These are phyloP conservation scores for Seira musarum DNA, from an alignment of 2,888 invertebrate genomes.

Conservation along the genomic window DNA sequence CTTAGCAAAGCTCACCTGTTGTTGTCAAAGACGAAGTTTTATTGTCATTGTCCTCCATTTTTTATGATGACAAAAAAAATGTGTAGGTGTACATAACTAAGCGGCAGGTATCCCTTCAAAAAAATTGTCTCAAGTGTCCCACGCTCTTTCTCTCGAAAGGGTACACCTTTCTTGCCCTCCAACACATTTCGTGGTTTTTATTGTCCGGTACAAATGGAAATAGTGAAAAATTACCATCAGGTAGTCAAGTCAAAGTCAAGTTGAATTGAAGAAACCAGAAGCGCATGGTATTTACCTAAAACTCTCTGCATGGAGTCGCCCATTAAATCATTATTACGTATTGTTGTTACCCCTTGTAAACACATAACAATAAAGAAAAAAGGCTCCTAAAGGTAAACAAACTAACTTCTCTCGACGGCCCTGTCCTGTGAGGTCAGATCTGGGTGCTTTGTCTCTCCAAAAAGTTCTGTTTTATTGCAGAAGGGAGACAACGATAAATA, in stretches of 20 bases:
- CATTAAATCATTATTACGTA: conserved; percentile 58
- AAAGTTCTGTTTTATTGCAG: too few species aligned
- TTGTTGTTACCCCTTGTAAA: conserved; percentile 49
- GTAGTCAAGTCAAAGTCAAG: neutral
- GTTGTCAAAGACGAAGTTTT: neutral
- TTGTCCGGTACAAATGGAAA: neutral
- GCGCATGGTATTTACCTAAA: conserved; percentile 45
- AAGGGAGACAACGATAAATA: too few species aligned
- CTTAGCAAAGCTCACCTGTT: neutral
- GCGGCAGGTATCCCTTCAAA: neutral
- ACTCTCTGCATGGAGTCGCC: conserved; percentile 45
- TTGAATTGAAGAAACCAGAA: neutral
- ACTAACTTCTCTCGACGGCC: conserved; percentile 18
- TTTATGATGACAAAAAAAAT: conserved; percentile 5
- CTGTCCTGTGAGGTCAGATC: conserved; percentile 4
- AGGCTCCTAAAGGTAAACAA: conserved; percentile 47
- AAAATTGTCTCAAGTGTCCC: too few species aligned
- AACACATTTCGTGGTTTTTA: neutral
- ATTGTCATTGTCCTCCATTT: neutral
- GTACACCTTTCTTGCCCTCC: neutral
- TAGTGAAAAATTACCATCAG: neutral
- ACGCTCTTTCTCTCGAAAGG: neutral
- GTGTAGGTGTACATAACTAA: neutral
- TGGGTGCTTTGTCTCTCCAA: conserved; percentile 27
- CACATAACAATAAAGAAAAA: too few species aligned